Evolutionary conservation across 2,888 invertebrate species (phyloP).

Genomic region (Xanthorhoe spadicearia): DNA sequence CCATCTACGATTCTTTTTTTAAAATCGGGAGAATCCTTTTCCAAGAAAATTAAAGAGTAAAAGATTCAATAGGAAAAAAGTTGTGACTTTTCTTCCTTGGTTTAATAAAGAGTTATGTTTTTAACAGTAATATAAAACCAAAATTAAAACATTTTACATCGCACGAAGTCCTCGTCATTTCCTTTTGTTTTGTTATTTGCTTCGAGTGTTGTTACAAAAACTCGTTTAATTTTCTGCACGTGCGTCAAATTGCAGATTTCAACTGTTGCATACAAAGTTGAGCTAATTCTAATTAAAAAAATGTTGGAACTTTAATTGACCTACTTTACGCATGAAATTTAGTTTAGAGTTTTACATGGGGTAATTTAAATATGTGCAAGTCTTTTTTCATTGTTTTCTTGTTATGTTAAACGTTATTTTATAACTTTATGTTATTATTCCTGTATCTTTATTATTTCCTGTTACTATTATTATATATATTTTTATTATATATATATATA

Average conservation of each 20-base stretch:
- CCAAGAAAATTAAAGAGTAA: too few species aligned
- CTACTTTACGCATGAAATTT: neutral
- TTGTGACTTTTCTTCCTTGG: too few species aligned
- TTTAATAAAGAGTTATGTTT: too few species aligned
- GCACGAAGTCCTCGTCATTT: neutral
- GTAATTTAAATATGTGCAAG: neutral
- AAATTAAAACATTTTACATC: neutral
- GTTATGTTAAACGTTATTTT: too few species aligned
- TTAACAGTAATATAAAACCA: neutral
- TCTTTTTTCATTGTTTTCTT: too few species aligned
- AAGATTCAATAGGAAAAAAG: too few species aligned
- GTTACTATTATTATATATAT: too few species aligned
- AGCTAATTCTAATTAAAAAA: neutral
- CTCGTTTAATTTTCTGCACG: constrained; percentile 14
- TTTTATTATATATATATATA: too few species aligned
- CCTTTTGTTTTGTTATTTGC: neutral
- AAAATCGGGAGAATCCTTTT: too few species aligned
- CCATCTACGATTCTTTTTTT: too few species aligned
- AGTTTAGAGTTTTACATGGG: neutral
- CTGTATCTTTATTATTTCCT: too few species aligned
- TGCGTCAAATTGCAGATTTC: constrained; percentile 4
- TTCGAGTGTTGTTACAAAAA: neutral
- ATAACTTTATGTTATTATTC: too few species aligned
- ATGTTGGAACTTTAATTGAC: neutral
- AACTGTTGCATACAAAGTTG: constrained; percentile 8